phyloP scores from a whole-genome alignment of 2,797 vertebrate genomes.

The Pristis pectinata region DNA sequence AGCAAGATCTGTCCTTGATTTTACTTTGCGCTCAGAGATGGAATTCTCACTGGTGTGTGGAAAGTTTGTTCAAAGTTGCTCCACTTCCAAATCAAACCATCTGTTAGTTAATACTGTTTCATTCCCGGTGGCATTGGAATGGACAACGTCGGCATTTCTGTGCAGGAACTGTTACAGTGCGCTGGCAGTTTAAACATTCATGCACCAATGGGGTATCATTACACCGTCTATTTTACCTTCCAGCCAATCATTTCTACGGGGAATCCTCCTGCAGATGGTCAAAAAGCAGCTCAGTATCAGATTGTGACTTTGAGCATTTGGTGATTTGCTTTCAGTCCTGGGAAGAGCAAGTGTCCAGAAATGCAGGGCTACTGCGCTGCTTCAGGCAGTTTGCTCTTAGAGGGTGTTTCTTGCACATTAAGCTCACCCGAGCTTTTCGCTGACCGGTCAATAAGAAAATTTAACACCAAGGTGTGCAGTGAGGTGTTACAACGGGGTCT shows the following conservation, averaged over 20 bases:
- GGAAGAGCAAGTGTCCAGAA: not conserved
- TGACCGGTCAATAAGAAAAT: not conserved
- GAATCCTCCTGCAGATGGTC: not conserved
- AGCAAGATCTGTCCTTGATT: not conserved
- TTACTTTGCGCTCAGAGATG: not conserved
- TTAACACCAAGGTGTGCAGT: not conserved
- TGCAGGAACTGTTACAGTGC: not conserved
- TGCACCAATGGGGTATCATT: not conserved
- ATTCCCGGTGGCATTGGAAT: not conserved
- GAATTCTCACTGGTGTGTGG: too few species aligned
- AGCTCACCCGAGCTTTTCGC: not conserved
- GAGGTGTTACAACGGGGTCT: not conserved
- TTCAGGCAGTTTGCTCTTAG: not conserved
- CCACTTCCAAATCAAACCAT: not conserved
- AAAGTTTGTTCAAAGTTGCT: not conserved
- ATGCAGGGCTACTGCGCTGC: too few species aligned
- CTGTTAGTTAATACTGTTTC: constrained; percentile 10
- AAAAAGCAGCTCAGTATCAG: not conserved
- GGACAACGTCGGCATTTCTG: not conserved
- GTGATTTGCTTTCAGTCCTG: not conserved
- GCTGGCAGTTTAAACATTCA: not conserved
- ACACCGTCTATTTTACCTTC: not conserved
- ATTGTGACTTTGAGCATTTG: not conserved
- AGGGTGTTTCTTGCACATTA: not conserved
- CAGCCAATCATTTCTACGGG: not conserved